Percentiles rank a stretch among this genome's conserved stretches.
phyloP scores from a whole-genome alignment of 2,113 vertebrate species.

The Daubentonia madagascariensis region DNA sequence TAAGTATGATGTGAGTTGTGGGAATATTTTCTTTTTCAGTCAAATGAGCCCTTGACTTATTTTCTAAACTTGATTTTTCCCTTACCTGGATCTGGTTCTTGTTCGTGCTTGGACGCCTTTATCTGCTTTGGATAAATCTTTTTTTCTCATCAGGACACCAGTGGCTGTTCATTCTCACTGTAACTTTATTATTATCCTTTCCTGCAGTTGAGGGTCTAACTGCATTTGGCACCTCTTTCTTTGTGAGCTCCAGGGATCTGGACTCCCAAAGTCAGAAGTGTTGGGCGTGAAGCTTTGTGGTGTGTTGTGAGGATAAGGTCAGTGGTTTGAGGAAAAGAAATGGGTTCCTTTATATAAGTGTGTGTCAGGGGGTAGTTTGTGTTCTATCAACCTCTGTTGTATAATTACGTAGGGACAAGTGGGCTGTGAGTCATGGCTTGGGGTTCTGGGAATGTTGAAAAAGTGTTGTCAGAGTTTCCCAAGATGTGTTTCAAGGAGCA shows the following conservation, averaged over 20 bases:
- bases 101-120: not conserved
- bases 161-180: not conserved
- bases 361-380: not conserved
- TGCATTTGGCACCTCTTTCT: not conserved
- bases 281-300: not conserved
- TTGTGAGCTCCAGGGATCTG: not conserved
- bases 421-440: not conserved
- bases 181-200: not conserved
- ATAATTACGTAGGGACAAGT: not conserved
- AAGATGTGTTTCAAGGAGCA: slow-evolving; percentile 34
- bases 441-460: not conserved
- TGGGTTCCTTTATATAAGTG: not conserved
- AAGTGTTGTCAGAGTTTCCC: not conserved
- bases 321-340: not conserved
- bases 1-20: not conserved
- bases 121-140: not conserved
- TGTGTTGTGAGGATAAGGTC: not conserved
- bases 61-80: not conserved
- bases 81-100: not conserved
- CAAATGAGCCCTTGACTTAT: not conserved
- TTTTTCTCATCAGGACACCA: not conserved
- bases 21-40: slow-evolving; percentile 10
- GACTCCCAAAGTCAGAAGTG: not conserved
- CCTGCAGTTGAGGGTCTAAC: not conserved
- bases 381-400: not conserved